phyloP scores from a whole-genome alignment of 2,888 invertebrate species.

The Eupithecia pulchellata region DNA sequence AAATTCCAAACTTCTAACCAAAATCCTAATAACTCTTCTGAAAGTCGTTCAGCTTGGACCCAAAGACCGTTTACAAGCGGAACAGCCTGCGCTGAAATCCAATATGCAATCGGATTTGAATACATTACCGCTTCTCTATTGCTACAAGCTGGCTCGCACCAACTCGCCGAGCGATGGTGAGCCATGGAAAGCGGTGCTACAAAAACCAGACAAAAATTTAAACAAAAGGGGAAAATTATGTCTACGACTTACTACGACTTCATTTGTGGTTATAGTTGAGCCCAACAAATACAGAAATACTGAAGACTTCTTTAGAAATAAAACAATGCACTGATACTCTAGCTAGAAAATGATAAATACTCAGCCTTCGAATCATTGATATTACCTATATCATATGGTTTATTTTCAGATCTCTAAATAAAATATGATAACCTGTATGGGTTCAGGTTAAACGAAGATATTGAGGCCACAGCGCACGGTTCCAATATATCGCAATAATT shows the following conservation, averaged over 20 bases:
- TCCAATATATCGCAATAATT: slow-evolving; percentile 1
- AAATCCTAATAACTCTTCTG: slow-evolving; percentile 3
- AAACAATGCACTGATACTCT: no score
- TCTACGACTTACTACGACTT: neutral
- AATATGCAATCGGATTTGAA: slow-evolving; percentile 61
- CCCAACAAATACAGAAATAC: neutral
- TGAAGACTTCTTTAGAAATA: neutral
- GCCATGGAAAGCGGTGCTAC: neutral
- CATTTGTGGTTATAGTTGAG: neutral
- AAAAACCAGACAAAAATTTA: neutral
- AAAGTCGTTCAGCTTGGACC: neutral
- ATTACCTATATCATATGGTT: neutral
- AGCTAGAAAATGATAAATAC: no score
- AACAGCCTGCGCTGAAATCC: slow-evolving; percentile 44
- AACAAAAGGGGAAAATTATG: neutral
- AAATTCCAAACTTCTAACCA: neutral
- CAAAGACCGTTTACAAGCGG: slow-evolving; percentile 10
- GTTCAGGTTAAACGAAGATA: neutral
- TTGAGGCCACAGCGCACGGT: neutral
- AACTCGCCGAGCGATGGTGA: slow-evolving; percentile 18
- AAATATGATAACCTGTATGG: slow-evolving; percentile 1
- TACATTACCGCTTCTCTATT: slow-evolving; percentile 58
- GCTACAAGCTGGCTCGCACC: slow-evolving; percentile 47
- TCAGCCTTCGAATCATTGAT: neutral
- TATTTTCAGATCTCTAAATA: neutral